Evolutionary conservation across 2,113 vertebrate species (phyloP).

Genomic region (Azemiops feae): DNA sequence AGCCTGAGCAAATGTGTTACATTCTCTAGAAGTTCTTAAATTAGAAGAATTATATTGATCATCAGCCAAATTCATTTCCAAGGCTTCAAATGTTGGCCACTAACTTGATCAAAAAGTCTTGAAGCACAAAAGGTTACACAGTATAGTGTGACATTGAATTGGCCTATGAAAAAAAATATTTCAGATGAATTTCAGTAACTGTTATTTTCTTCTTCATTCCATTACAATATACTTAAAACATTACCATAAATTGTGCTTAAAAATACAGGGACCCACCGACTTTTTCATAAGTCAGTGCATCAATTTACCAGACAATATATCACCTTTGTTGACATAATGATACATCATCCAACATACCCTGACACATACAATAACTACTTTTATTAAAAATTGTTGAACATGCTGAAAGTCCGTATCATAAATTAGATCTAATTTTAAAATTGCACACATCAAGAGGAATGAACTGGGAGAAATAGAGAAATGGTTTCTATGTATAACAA

Average conservation of each 20-base stretch:
- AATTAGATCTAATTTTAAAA: not conserved
- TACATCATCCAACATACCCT: not conserved
- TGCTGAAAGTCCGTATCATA: not conserved
- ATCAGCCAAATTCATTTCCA: not conserved
- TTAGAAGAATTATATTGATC: not conserved
- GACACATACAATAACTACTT: not conserved
- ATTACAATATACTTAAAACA: not conserved
- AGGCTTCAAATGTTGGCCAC: not conserved
- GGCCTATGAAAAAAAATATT: not conserved
- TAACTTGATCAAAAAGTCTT: not conserved
- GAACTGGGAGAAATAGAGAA: not conserved
- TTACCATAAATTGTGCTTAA: not conserved
- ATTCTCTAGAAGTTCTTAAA: not conserved
- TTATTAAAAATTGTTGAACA: not conserved
- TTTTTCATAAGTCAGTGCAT: not conserved
- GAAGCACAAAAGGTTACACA: not conserved
- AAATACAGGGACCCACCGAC: not conserved
- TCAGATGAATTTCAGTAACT: not conserved
- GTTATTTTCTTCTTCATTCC: not conserved
- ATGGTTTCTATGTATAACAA: not conserved
- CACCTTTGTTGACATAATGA: not conserved
- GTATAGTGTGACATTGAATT: not conserved
- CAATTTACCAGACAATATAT: not conserved
- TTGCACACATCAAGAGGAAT: not conserved
- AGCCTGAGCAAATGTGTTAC: not conserved